Percentiles rank a stretch among this genome's conserved stretches.
Conservation (phyloP, 2,113 vertebrate species). For the Murina feae region DNA sequence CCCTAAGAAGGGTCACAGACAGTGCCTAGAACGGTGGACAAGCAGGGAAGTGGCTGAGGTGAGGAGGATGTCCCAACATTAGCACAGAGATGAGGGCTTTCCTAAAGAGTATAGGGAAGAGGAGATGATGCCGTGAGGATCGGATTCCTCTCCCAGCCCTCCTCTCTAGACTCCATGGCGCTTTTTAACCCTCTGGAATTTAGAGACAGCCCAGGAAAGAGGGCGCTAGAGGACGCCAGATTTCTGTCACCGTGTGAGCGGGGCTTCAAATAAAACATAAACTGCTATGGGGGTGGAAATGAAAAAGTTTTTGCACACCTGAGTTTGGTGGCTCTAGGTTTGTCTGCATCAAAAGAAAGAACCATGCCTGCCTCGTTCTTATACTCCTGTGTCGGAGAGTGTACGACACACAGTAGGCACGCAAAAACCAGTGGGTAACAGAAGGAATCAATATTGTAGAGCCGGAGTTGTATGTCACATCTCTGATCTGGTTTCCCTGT, state of each 20-base stretch:
- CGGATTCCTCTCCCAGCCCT: not conserved
- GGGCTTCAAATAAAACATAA: not conserved
- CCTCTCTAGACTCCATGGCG: not conserved
- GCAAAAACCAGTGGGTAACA: not conserved
- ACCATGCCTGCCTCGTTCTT: not conserved
- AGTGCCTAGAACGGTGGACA: not conserved
- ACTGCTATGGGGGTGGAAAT: not conserved
- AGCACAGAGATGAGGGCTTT: not conserved
- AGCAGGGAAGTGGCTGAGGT: not conserved
- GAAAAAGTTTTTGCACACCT: not conserved
- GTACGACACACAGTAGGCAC: not conserved
- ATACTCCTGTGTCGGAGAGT: not conserved
- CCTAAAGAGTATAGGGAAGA: too few relatives aligned
- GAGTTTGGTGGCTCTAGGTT: not conserved
- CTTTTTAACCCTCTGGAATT: not conserved
- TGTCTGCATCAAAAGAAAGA: not conserved
- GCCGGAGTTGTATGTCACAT: not conserved
- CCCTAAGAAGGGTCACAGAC: not conserved
- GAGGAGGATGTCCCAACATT: not conserved
- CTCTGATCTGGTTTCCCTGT: constrained; percentile 57
- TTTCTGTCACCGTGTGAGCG: not conserved
- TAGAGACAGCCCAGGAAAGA: not conserved
- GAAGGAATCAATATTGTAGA: not conserved
- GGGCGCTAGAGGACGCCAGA: not conserved
- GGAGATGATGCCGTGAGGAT: not conserved